Evolutionary conservation across 2,888 invertebrate genomes (phyloP).

Genomic region (Torymus aiolomorphi): DNA sequence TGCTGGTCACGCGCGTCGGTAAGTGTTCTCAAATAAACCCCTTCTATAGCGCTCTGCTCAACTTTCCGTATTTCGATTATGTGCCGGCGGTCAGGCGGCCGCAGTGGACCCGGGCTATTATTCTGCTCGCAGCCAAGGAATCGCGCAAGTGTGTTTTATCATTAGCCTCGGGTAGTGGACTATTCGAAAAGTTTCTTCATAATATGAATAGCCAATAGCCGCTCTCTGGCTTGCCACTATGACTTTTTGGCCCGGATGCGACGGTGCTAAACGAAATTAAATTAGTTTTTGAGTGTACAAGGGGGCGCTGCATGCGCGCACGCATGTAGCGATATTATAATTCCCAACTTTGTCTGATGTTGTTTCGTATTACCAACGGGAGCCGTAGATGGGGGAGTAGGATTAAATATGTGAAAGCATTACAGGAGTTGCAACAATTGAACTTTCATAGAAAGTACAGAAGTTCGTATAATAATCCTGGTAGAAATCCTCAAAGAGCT

Average conservation of each 20-base stretch:
- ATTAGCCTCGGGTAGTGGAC: slow-evolving; percentile 13
- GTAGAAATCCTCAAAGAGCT: too few relatives aligned
- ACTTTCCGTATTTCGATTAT: slow-evolving; percentile 46
- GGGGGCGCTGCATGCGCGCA: too few relatives aligned
- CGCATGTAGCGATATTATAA: too few relatives aligned
- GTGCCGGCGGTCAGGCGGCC: slow-evolving; percentile 8
- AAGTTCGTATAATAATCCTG: not conserved
- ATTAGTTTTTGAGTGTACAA: slow-evolving; percentile 15
- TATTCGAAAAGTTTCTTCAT: slow-evolving; percentile 33
- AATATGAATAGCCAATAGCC: slow-evolving; percentile 1
- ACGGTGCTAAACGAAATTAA: slow-evolving; percentile 17
- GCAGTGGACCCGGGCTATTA: slow-evolving; percentile 8
- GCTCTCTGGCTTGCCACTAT: not conserved
- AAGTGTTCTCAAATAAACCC: slow-evolving; percentile 41
- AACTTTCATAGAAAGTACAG: not conserved
- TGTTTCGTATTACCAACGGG: too few relatives aligned
- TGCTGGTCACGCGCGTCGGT: slow-evolving; percentile 49
- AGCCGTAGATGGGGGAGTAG: too few relatives aligned
- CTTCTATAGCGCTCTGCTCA: not conserved
- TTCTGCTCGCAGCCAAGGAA: not conserved
- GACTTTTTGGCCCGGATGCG: slow-evolving; percentile 12
- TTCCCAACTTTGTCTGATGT: too few relatives aligned
- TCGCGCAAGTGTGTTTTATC: slow-evolving; percentile 9
- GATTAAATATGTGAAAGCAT: too few relatives aligned
- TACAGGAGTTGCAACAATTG: not conserved